Conservation (phyloP, 2,113 vertebrate species). For the Ceyx cyanopectus region DNA sequence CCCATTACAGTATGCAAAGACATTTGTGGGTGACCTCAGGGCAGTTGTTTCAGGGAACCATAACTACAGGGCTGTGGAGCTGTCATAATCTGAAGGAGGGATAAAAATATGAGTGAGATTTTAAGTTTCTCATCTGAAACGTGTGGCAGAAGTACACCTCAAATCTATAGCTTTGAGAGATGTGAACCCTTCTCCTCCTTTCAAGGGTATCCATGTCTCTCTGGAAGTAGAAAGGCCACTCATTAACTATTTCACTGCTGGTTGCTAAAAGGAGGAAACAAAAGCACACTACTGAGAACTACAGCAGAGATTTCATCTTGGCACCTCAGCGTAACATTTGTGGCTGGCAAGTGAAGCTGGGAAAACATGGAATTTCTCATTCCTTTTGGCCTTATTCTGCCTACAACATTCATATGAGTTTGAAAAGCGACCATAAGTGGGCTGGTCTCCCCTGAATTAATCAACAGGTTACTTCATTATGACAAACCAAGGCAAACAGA, state of each 20-base stretch:
- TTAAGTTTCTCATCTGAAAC: not conserved
- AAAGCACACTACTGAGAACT: not conserved
- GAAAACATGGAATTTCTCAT: not conserved
- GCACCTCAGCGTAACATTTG: fast-evolving
- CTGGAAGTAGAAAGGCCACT: not conserved
- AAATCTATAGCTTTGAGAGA: not conserved
- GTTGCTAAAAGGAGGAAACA: not conserved
- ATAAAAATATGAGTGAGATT: conserved; percentile 6
- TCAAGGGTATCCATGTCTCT: not conserved
- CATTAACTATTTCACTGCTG: not conserved
- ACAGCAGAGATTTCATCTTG: not conserved
- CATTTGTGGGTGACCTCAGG: not conserved
- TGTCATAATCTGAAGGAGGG: conserved; percentile 9
- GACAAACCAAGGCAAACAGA: not conserved
- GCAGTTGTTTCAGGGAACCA: conserved; percentile 26
- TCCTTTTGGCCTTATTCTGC: not conserved
- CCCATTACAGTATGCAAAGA: not conserved
- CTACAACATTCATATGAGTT: not conserved
- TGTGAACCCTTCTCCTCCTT: not conserved
- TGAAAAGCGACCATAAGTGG: not conserved
- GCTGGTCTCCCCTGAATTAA: not conserved
- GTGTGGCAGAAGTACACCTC: not conserved
- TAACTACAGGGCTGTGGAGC: not conserved
- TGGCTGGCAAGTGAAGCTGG: not conserved
- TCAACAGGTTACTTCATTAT: not conserved